A percentile compares a stretch with the other conserved stretches of the same genome.
phyloP scores from a whole-genome alignment of 2,113 vertebrate genomes.

The Pica pica region DNA sequence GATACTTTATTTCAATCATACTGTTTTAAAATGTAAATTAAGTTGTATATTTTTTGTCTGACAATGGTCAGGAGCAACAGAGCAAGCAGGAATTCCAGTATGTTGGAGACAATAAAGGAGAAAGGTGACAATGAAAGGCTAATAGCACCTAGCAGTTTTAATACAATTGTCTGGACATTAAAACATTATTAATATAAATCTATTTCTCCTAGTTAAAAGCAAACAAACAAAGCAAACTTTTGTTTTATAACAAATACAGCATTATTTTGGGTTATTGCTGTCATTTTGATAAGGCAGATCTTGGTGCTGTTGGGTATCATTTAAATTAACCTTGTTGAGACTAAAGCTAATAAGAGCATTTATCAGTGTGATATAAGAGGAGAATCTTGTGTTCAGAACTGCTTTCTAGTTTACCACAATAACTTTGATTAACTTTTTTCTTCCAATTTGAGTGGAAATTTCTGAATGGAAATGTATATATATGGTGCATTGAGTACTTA shows the following conservation, averaged over 20 bases:
- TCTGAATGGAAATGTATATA: not conserved
- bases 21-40: not conserved
- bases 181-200: not conserved
- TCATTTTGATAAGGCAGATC: not conserved
- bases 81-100: not conserved
- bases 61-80: not conserved
- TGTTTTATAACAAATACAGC: not conserved
- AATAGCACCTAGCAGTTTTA: not conserved
- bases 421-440: not conserved
- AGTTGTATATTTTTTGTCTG: not conserved
- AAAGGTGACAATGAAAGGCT: not conserved
- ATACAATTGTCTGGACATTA: not conserved
- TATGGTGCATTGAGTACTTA: not conserved
- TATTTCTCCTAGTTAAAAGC: not conserved
- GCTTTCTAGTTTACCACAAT: not conserved
- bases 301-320: not conserved
- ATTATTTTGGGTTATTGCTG: not conserved
- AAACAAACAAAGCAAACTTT: not conserved
- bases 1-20: not conserved
- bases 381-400: not conserved
- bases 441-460: not conserved
- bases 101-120: not conserved
- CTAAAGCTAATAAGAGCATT: not conserved
- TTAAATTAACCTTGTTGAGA: conserved; percentile 22
- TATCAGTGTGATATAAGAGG: not conserved